Evolutionary conservation across 2,888 invertebrate species (phyloP).

Genomic region (Xestia c-nigrum): DNA sequence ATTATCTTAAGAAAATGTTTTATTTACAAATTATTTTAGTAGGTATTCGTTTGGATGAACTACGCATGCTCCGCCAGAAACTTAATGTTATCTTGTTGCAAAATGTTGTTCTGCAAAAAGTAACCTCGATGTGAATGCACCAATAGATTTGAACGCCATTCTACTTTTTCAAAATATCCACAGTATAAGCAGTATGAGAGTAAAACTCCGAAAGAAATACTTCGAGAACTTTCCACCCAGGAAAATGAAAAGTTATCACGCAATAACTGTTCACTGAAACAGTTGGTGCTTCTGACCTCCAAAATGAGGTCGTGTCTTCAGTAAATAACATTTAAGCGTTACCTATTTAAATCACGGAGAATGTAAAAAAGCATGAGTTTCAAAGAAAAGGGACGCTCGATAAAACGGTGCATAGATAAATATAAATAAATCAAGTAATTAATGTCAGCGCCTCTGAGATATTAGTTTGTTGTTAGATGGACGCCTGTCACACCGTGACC

Average conservation of each 20-base stretch:
- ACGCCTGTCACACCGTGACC: slow-evolving; percentile 70
- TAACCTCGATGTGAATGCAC: not conserved
- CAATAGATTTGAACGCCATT: not conserved
- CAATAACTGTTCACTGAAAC: slow-evolving; percentile 17
- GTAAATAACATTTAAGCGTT: slow-evolving; percentile 50
- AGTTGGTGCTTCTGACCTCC: slow-evolving; percentile 19
- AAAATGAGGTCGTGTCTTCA: slow-evolving; percentile 39
- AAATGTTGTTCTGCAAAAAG: not conserved
- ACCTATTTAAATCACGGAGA: slow-evolving; percentile 46
- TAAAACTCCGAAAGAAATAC: not conserved
- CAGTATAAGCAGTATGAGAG: not conserved
- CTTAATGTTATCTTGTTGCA: not conserved
- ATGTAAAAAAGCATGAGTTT: slow-evolving; percentile 64
- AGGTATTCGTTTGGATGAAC: too few species aligned
- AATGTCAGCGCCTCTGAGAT: slow-evolving; percentile 76
- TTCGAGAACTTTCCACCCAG: not conserved
- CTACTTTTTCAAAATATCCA: not conserved
- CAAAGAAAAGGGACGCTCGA: slow-evolving; percentile 60
- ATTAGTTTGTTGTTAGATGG: slow-evolving; percentile 71
- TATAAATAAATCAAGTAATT: slow-evolving; percentile 80
- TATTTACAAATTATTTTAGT: too few species aligned
- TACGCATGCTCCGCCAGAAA: too few species aligned
- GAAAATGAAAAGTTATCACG: slow-evolving; percentile 28
- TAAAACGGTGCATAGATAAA: slow-evolving; percentile 71
- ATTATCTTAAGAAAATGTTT: too few species aligned